Conservation (phyloP, 92 coral and sea anemone genomes). For the Ricordea florida region DNA sequence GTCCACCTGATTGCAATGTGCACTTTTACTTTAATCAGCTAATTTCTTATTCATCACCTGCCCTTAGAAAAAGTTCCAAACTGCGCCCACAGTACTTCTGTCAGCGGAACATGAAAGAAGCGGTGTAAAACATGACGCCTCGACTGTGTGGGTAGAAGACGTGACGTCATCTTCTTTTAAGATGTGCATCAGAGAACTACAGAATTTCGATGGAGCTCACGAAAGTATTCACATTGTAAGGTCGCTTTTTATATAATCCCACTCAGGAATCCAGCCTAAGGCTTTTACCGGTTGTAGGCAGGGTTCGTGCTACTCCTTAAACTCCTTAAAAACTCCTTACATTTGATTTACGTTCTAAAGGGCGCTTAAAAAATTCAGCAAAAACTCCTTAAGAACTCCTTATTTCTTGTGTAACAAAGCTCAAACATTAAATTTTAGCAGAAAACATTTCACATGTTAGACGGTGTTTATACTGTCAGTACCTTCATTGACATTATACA, state of each 20-base stretch:
- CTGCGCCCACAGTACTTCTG: constrained; percentile 60
- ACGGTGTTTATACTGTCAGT: too few species aligned
- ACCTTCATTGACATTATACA: too few species aligned
- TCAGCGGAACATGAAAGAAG: constrained; percentile 69
- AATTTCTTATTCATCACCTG: neutral
- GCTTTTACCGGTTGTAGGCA: too few species aligned
- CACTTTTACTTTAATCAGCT: neutral
- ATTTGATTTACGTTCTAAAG: too few species aligned
- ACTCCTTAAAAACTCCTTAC: too few species aligned
- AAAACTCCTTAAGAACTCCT: too few species aligned
- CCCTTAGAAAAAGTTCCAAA: constrained; percentile 44
- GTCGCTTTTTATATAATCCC: neutral
- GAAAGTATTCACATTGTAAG: constrained; percentile 61
- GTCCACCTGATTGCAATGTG: neutral
- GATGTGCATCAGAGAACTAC: constrained; percentile 68
- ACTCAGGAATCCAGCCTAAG: too few species aligned
- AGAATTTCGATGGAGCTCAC: constrained; percentile 65
- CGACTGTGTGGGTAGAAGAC: constrained; percentile 65
- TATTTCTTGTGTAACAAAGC: too few species aligned
- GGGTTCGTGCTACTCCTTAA: too few species aligned
- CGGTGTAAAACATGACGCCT: constrained; percentile 57
- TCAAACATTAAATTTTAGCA: too few species aligned
- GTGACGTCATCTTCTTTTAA: constrained; percentile 48
- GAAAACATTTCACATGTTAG: too few species aligned
- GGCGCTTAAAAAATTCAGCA: too few species aligned